A percentile compares a stretch with the other conserved stretches of the same genome.
Conservation (phyloP, 35 echinoderm and acorn worm genomes). For the Strongylocentrotus purpuratus region DNA sequence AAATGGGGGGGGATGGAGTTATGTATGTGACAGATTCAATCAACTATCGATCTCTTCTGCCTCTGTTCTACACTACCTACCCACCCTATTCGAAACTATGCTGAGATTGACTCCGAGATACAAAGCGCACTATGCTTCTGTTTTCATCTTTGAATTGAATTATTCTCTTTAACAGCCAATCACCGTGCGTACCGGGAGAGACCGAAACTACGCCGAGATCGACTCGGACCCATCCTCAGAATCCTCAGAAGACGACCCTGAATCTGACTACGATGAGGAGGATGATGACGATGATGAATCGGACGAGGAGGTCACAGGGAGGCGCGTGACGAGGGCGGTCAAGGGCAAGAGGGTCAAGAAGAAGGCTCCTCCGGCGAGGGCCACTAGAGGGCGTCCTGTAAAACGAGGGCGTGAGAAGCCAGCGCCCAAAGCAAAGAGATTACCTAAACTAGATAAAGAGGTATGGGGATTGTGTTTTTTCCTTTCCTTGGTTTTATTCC, state of each 20-base stretch:
- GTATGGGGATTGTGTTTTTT: neutral
- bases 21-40: too few relatives aligned
- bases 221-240: conserved; percentile 37
- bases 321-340: neutral
- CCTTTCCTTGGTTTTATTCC: too few relatives aligned
- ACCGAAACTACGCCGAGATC: conserved; percentile 35
- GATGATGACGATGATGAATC: neutral
- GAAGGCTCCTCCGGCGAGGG: neutral
- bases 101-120: too few relatives aligned
- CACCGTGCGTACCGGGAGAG: neutral
- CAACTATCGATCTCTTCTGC: too few relatives aligned
- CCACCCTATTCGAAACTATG: too few relatives aligned
- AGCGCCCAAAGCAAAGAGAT: neutral
- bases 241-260: conserved; percentile 28
- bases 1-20: neutral
- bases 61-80: too few relatives aligned
- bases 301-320: neutral
- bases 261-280: conserved; percentile 66
- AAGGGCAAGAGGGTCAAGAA: neutral
- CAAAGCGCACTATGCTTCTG: too few relatives aligned
- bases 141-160: too few relatives aligned
- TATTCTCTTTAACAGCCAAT: neutral
- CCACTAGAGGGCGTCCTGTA: neutral
- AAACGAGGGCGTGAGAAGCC: neutral
- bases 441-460: neutral